Evolutionary conservation across 2,797 vertebrate genomes (phyloP).

Genomic region (Nothura maculosa): DNA sequence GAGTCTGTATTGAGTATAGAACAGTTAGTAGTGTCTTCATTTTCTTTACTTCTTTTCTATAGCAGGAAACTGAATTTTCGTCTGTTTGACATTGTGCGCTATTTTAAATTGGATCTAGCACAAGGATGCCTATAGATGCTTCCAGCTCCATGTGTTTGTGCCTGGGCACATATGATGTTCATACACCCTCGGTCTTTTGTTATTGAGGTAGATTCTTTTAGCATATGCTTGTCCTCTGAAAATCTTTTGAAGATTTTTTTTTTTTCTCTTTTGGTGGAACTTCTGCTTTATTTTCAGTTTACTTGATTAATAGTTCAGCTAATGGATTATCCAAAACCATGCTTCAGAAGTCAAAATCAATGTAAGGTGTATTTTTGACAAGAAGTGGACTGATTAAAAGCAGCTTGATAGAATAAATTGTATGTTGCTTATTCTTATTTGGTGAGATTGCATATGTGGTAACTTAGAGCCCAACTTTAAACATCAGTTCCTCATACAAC

Average conservation of each 20-base stretch:
- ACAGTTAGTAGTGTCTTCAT: background rate
- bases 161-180: background rate
- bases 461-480: background rate
- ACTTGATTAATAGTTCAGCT: background rate
- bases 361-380: background rate
- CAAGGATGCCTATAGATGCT: background rate
- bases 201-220: background rate
- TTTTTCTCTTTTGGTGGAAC: background rate
- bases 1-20: background rate
- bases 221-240: background rate
- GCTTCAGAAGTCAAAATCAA: background rate
- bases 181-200: background rate
- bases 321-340: background rate
- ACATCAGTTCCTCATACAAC: background rate
- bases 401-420: background rate
- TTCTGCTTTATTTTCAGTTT: constrained; percentile 21
- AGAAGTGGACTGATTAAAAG: background rate
- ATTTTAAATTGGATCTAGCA: background rate
- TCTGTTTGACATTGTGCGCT: background rate
- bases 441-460: background rate
- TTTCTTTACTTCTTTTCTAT: background rate
- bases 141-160: background rate
- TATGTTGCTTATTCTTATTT: background rate
- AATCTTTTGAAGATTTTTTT: background rate
- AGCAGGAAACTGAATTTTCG: background rate